Percentiles rank a stretch among this genome's conserved stretches.
These are phyloP conservation scores for Sebastes minor DNA, from an alignment of 2,797 vertebrate species.

Conservation along the genomic window DNA sequence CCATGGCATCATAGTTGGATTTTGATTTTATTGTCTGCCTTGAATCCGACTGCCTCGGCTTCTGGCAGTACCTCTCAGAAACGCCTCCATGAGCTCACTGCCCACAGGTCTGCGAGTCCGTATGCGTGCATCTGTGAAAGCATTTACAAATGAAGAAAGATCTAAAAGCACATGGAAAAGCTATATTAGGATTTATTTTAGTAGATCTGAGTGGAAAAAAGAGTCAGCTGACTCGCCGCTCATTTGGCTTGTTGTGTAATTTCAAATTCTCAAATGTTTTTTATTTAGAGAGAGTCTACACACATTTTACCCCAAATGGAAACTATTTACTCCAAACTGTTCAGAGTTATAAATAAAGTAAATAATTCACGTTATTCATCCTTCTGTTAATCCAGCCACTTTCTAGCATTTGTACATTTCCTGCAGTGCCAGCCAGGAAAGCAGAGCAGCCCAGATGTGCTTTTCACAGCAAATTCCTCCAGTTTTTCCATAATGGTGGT, in stretches of 20 bases:
- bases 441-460: not conserved
- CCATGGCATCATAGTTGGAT: conserved; percentile 43
- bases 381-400: not conserved
- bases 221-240: conserved; percentile 37
- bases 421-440: conserved; percentile 15
- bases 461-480: not conserved
- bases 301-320: conserved; percentile 7
- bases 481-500: not conserved
- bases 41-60: conserved; percentile 6
- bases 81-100: conserved; percentile 62
- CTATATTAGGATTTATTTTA: conserved; percentile 43
- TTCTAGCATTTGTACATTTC: conserved; percentile 7
- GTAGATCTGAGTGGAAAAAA: conserved; percentile 29
- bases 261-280: not conserved
- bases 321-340: not conserved
- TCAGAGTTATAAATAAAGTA: not conserved
- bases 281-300: not conserved
- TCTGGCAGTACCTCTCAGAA: conserved; percentile 33
- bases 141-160: conserved; percentile 33
- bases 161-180: conserved; percentile 56
- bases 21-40: conserved; percentile 48
- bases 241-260: conserved; percentile 49
- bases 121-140: conserved; percentile 43
- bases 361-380: not conserved
- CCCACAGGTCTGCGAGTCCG: conserved; percentile 42